Base-by-base conservation (phyloP, 2,797 vertebrate genomes). In the Sebastes glaucus region DNA sequence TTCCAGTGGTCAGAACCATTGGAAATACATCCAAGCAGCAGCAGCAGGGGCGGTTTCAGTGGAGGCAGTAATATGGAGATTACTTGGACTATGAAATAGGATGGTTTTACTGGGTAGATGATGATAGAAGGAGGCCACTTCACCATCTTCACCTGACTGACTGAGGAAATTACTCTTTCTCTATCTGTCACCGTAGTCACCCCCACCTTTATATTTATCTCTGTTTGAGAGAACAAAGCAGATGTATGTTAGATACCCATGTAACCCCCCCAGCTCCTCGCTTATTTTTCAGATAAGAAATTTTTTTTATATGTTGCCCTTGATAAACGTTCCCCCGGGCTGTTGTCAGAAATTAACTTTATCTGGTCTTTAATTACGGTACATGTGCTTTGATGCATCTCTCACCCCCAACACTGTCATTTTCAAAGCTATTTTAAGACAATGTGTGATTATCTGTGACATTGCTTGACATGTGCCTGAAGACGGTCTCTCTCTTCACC, bases 401-500 rank as follows among this genome's bases (percentile, higher is more conserved):
- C 90, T 88, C 81, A n/a, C 71, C 82, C 78, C 75, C 70, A 52
- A 83, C 81, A 28, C 88, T 93, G 92, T 91, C 86, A 92, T 93
- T 93, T 93, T 92, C 92, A 93, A 92, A 93, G 94, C 91, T 94
- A 94, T 94, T 94, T 94, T 93, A 94, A 93, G 94, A 91, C 92
- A 89, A 94, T 93, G 94, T 94, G 91, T 94, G 93, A 95, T 95
- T 94, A 94, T 94, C 91, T 89, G 87, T 94, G 93, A 95, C 94
- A 94, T 94, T 94, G 92, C 83, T 94, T 94, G 94, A 94, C 94
- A 93, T 92, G 90, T 91, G 92, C 94, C 94, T 93, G 87, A 87
- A 94, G 94, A 94, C 93, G 85, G 78, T 82, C 84, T 87, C 78
- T 89, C 76, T 85, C 85, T 82, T 83, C 78, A 74, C 90, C 83